Base-by-base conservation (phyloP, 1,140 invertebrate species). In the Xylocopa sonorina region DNA sequence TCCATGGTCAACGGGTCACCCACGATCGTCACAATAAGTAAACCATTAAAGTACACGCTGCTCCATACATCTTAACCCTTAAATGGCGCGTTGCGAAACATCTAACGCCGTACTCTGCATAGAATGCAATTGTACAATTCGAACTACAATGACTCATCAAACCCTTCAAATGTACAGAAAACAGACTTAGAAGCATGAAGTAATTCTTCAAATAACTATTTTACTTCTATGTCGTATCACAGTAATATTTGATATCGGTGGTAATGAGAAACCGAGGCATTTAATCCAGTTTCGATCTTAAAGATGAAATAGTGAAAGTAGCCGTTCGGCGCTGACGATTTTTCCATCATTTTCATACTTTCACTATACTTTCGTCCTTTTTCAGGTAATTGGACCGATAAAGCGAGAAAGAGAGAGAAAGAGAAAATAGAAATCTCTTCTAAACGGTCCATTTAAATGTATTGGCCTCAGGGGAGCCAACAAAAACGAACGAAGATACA, bases 1-100 rank as follows among this genome's bases (percentile, higher is more conserved):
- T 78, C 58, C 76, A 78, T 73, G 75, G 75, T n/a, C 75, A 71
- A 77, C 75, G 55, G 55, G 75, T 77, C 66, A 73, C 76, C 76
- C 68, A 73, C 68, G 68, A 78, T 27, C 27, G 27, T 50, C 50
- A 43, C 14, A 5, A 3, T 6, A n/a, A n/a, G 18, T 51, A 27
- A 58, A 38, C 18, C 66, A 68, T 67, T 41, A 57, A 78, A 78
- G 66, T 66, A 71, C n/a, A 78, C 32, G 53, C 3, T 6, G n/a
- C 51, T 29, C 29, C 66, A 48, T 60, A 60, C 50, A 77, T 43
- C n/a, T 77, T 50, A 58, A 68, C 32, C 64, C 74, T 77, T 68
- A 68, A 38, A 21, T 41, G 64, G 3, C 1, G 38, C 14, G 10
- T 77, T 68, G n/a, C 74, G 74, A 77, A 58, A 58, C 21, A 16